Base-by-base conservation (phyloP, 2,888 invertebrate species). In the Eupsilia transversa region DNA sequence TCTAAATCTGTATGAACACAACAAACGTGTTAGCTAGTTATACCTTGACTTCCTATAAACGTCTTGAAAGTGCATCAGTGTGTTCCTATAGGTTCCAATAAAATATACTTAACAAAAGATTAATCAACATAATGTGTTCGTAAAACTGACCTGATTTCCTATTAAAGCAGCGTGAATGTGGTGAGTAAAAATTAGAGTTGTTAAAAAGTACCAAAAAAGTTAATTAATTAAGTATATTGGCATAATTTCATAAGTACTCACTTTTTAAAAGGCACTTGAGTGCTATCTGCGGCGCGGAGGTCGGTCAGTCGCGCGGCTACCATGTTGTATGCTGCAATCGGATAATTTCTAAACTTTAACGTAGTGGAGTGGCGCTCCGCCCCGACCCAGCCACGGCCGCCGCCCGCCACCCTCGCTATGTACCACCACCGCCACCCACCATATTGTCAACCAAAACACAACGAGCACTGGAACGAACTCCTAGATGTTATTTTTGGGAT, bases 181-280 rank as follows among this genome's bases (percentile, higher is more conserved):
- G 78, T 77, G 78, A 79, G 74, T 61, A 67, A 35, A 63, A 61
- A 82, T 81, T 79, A 75, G 71, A 77, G 7, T 64, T 49, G 33
- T 73, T 57, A 12, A 35, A 52, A 49, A 68, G 33, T 35, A 46
- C 23, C 17, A 41, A 43, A 23, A 30, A 23, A 43, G 17, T 35
- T 3, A 23, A 64, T 23, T 6, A 46, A 23, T 43, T 33, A 52
- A 14, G 35, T 56, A 38, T 46, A 73, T 23, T 38, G 4, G 3
- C 23, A 69, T 41, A 52, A 66, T 33, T n/a, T 20, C 7, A 33
- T 63, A 49, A n/a, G 38, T 57, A 98, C 98, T 98, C 97, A 99
- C 99, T 99, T 99, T 97, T 99, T 99, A 98, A 99, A 98, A 98
- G 99, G 99, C 98, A 99, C 98, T 98, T 98, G 98, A 97, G 98